These are phyloP conservation scores for Montipora cactus DNA, from an alignment of 64 coral and sea anemone genomes.

Conservation along the genomic window DNA sequence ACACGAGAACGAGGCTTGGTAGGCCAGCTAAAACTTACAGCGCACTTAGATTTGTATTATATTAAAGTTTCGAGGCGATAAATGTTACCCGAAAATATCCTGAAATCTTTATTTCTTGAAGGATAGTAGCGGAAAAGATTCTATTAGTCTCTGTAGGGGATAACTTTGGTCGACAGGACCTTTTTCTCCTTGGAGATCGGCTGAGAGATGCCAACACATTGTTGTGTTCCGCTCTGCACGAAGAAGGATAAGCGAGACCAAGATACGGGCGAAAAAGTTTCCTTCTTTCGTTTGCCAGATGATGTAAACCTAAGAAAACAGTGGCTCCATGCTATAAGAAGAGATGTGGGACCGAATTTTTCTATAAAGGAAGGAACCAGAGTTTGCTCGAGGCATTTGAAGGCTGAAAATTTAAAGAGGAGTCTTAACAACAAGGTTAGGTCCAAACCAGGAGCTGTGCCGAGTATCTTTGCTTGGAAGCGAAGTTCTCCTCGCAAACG, in stretches of 20 bases:
- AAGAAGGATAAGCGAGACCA: not conserved
- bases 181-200: conserved; percentile 12
- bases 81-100: not conserved
- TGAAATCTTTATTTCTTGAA: conserved; percentile 40
- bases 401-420: not conserved
- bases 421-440: not conserved
- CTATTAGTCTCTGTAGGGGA: conserved; percentile 17
- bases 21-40: not conserved
- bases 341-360: conserved; percentile 23
- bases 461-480: too few relatives aligned
- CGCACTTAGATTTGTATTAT: conserved; percentile 22
- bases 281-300: not conserved
- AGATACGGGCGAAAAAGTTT: not conserved
- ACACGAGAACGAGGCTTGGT: conserved; percentile 50
- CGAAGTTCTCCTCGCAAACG: too few relatives aligned
- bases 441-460: too few relatives aligned
- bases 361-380: not conserved
- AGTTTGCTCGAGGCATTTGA: conserved; percentile 30
- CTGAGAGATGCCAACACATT: not conserved
- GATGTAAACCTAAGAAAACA: not conserved
- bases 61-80: not conserved
- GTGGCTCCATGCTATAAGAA: conserved; percentile 36
- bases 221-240: not conserved
- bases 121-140: conserved; percentile 16
- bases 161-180: not conserved